These are phyloP conservation scores for Dermolepida albohirtum DNA, from an alignment of 2,888 invertebrate species.

Conservation along the genomic window DNA sequence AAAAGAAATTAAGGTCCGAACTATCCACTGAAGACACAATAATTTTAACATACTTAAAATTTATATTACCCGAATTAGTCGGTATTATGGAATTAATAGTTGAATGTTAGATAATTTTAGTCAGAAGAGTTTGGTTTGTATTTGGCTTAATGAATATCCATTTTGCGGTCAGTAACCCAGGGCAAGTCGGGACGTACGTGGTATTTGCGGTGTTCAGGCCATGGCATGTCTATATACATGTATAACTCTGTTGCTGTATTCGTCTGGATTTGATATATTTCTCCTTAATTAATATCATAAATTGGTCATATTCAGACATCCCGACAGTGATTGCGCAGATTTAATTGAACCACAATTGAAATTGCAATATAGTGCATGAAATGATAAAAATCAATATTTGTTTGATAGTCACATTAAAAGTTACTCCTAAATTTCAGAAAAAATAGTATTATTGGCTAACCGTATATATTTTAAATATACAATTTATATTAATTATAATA, in stretches of 20 bases:
- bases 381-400: too few species aligned
- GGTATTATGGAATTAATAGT: constrained; percentile 10
- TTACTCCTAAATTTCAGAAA: too few species aligned
- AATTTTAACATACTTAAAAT: too few species aligned
- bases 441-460: too few species aligned
- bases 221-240: neutral
- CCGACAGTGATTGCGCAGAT: too few species aligned
- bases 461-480: too few species aligned
- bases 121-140: constrained; percentile 15
- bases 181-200: constrained; percentile 9
- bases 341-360: too few species aligned
- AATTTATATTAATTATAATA: too few species aligned
- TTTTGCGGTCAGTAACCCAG: constrained; percentile 27
- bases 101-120: constrained; percentile 5
- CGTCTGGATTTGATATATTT: constrained; percentile 13
- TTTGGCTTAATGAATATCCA: constrained; percentile 19
- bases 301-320: constrained; percentile 3
- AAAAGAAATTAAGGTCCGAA: too few species aligned
- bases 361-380: too few species aligned
- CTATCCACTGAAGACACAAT: too few species aligned
- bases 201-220: constrained; percentile 13
- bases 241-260: neutral
- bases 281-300: constrained; percentile 4
- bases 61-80: neutral
- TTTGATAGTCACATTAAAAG: too few species aligned